These are phyloP conservation scores for Allygus modestus DNA, from an alignment of 2,888 invertebrate genomes.

Conservation along the genomic window DNA sequence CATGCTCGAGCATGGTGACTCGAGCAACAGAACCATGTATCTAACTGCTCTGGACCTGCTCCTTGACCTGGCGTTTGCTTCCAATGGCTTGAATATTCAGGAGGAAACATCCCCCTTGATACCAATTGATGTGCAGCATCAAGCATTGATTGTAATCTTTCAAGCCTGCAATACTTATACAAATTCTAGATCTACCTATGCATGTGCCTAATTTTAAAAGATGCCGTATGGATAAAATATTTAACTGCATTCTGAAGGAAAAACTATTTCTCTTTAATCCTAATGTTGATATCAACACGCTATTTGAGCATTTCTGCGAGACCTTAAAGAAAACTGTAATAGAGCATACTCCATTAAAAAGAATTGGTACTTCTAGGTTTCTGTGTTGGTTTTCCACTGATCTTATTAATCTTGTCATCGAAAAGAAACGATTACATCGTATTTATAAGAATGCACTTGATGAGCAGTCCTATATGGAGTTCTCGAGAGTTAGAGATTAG, in stretches of 20 bases:
- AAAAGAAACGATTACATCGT: background rate
- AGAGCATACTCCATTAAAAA: background rate
- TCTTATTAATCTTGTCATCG: background rate
- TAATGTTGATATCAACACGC: background rate
- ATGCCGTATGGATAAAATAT: background rate
- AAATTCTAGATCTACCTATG: background rate
- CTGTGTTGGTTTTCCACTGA: background rate
- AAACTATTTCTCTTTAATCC: background rate
- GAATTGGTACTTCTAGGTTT: background rate
- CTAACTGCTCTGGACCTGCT: background rate
- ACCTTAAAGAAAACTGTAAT: background rate
- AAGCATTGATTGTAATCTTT: background rate
- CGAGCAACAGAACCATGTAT: background rate
- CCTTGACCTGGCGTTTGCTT: too few species aligned
- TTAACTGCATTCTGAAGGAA: background rate
- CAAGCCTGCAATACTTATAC: background rate
- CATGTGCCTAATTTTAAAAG: background rate
- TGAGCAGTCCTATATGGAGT: background rate
- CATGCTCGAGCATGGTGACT: background rate
- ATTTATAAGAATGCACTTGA: background rate
- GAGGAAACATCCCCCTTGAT: too few species aligned
- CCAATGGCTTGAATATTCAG: too few species aligned
- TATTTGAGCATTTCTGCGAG: background rate
- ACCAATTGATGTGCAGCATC: background rate
- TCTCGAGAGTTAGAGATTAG: background rate